Conservation (phyloP, 2,797 vertebrate genomes). For the Eurystomus glaucurus region DNA sequence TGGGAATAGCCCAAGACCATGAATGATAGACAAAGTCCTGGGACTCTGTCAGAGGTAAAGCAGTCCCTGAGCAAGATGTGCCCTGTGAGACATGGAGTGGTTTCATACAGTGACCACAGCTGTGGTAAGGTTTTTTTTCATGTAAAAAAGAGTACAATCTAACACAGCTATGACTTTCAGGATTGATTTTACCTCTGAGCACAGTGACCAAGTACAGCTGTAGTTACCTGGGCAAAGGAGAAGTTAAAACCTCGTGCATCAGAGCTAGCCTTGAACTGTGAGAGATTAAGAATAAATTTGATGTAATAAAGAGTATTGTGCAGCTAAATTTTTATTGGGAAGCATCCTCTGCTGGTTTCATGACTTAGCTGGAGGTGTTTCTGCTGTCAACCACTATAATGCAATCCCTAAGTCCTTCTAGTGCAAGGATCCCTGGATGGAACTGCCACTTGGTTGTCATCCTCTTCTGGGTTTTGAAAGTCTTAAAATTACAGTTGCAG, state of each 20-base stretch:
- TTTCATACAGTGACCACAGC: neutral
- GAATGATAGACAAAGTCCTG: neutral
- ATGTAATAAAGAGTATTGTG: neutral
- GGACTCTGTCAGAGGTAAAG: neutral
- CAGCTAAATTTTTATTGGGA: neutral
- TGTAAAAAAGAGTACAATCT: neutral
- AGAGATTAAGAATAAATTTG: neutral
- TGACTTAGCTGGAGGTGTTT: neutral
- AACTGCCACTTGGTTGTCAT: neutral
- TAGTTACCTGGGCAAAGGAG: neutral
- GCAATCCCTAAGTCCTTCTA: neutral
- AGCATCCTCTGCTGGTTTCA: neutral
- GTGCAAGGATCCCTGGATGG: neutral
- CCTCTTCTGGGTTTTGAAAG: neutral
- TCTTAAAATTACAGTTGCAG: neutral
- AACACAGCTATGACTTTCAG: neutral
- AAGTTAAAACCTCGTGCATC: neutral
- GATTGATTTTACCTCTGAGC: neutral
- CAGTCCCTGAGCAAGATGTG: accelerated
- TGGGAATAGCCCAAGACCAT: neutral
- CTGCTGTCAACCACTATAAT: neutral
- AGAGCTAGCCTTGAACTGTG: neutral
- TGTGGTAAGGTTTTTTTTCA: neutral
- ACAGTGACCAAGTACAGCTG: neutral
- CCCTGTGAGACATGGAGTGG: neutral